A percentile compares a stretch with the other conserved stretches of the same genome.
Conservation (phyloP, 1,140 invertebrate species). For the Agrilus planipennis region DNA sequence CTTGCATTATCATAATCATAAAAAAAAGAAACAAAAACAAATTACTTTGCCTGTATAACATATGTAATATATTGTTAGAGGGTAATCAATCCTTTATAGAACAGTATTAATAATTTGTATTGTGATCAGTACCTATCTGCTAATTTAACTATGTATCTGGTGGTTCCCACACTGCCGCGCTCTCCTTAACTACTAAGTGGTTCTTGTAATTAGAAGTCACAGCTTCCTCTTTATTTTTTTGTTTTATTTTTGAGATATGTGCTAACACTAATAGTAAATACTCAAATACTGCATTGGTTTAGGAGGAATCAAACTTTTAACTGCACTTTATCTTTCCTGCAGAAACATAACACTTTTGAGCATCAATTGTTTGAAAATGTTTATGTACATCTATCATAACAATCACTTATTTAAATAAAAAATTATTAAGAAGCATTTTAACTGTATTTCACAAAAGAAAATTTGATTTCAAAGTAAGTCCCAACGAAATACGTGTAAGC, state of each 20-base stretch:
- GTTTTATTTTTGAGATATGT: constrained; percentile 4
- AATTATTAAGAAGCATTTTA: no score
- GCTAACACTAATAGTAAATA: constrained; percentile 3
- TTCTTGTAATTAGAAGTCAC: not conserved
- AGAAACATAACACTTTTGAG: no score
- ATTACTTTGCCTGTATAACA: constrained; percentile 11
- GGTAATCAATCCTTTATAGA: constrained; percentile 9
- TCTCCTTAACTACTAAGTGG: not conserved
- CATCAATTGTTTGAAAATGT: no score
- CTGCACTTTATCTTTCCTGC: no score
- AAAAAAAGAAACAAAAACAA: constrained; percentile 5
- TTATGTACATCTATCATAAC: no score
- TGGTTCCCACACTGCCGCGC: constrained; percentile 3
- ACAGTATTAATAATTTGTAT: constrained; percentile 12
- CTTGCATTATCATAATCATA: constrained; percentile 9
- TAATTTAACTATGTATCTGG: constrained; percentile 1
- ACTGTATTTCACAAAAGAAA: no score
- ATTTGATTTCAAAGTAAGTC: no score
- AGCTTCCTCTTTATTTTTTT: constrained; percentile 8
- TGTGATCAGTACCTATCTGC: not conserved
- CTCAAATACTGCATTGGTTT: no score
- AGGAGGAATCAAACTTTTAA: no score
- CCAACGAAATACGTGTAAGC: no score
- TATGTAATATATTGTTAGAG: constrained; percentile 11
- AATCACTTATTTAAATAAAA: no score